Evolutionary conservation across 2,797 vertebrate genomes (phyloP).

Genomic region (Anguilla pacifica): DNA sequence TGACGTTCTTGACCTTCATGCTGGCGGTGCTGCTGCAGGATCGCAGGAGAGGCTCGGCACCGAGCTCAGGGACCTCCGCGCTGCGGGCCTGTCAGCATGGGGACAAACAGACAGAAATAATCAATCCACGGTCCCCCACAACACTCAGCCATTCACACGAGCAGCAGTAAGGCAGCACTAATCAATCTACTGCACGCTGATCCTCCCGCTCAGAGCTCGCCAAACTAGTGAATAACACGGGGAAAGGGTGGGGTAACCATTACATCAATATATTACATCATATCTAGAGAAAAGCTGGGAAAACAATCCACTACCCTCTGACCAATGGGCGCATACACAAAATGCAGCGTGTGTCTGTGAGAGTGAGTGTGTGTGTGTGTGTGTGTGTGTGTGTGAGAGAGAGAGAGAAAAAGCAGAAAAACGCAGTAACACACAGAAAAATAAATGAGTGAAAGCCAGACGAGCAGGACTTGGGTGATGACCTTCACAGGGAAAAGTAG

Average conservation of each 20-base stretch:
- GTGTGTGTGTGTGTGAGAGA: constrained; percentile 24
- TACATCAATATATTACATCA: constrained; percentile 1
- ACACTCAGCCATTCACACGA: not conserved
- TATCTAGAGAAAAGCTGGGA: not conserved
- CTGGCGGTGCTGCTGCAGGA: constrained; percentile 91
- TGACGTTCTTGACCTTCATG: constrained; percentile 97
- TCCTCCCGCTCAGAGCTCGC: not conserved
- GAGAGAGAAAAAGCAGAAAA: constrained; percentile 20
- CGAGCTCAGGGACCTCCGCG: constrained; percentile 90
- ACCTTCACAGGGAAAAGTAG: not conserved
- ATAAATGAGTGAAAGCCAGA: constrained; percentile 17
- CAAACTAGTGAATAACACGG: too few relatives aligned
- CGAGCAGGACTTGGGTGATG: not conserved
- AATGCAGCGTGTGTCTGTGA: not conserved
- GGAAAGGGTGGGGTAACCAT: not conserved
- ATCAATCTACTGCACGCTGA: not conserved
- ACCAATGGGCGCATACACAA: not conserved
- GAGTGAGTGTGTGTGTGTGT: too few relatives aligned
- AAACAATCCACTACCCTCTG: not conserved
- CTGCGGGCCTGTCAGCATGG: constrained; percentile 82
- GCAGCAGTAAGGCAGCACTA: constrained; percentile 14
- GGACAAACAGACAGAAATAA: constrained; percentile 28
- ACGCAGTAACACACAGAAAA: constrained; percentile 55
- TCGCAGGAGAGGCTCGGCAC: constrained; percentile 83
- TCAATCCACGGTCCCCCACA: not conserved